A percentile compares a stretch with the other conserved stretches of the same genome.
phyloP scores from a whole-genome alignment of 92 coral and sea anemone species.

The Diadumene lineata region DNA sequence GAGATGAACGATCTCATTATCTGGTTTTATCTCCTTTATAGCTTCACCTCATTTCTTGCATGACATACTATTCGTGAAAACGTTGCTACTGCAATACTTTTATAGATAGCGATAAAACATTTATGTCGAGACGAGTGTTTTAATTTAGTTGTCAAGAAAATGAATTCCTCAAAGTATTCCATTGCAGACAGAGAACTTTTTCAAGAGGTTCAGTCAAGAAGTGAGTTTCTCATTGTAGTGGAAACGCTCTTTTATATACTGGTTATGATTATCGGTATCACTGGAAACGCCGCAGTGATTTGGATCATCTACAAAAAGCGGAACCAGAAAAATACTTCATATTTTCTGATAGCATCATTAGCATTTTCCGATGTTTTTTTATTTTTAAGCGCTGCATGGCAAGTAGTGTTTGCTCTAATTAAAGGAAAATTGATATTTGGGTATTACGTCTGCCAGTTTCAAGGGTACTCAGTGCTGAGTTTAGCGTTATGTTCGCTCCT shows the following conservation, averaged over 20 bases:
- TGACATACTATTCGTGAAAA: no score
- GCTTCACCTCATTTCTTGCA: no score
- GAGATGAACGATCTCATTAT: no score
- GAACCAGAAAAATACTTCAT: constrained; percentile 45
- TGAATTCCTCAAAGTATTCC: neutral
- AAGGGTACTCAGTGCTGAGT: constrained; percentile 61
- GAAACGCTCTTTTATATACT: constrained; percentile 16
- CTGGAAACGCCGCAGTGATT: constrained; percentile 58
- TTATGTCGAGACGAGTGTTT: neutral
- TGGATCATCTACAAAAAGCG: constrained; percentile 62
- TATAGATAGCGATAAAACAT: no score
- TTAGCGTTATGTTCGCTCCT: constrained; percentile 60
- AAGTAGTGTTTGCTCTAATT: constrained; percentile 41
- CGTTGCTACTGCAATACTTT: no score
- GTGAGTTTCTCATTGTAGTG: neutral
- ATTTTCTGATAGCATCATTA: constrained; percentile 56
- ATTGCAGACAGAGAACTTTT: neutral
- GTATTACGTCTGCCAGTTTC: constrained; percentile 54
- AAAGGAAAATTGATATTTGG: constrained; percentile 60
- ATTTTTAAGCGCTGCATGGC: constrained; percentile 50
- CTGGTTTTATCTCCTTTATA: no score
- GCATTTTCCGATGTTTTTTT: constrained; percentile 64
- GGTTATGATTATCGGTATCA: constrained; percentile 15
- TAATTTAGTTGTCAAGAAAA: neutral
- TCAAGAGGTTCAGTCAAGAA: constrained; percentile 12